phyloP scores from a whole-genome alignment of 2,113 vertebrate genomes.

The Percina caprodes region DNA sequence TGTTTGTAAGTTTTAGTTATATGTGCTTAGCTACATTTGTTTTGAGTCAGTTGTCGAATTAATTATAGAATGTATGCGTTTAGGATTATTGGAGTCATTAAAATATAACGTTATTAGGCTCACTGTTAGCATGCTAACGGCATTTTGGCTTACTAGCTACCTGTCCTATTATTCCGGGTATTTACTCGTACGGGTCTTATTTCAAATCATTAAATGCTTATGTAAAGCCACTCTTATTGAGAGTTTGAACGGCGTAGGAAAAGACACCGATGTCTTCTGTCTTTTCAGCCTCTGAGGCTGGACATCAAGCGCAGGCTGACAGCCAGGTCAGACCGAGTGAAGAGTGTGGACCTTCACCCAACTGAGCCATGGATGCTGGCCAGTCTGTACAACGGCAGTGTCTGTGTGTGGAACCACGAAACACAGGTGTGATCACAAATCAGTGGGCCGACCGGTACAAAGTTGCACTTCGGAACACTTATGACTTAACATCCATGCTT shows the following conservation, averaged over 20 bases:
- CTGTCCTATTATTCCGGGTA: neutral
- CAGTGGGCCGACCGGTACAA: no score
- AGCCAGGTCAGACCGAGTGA: slow-evolving; percentile 96
- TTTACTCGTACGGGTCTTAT: neutral
- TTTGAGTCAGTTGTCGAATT: neutral
- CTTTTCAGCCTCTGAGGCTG: slow-evolving; percentile 93
- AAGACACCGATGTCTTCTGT: neutral
- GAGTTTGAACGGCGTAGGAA: neutral
- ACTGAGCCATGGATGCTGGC: slow-evolving; percentile 99
- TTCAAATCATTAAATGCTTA: neutral
- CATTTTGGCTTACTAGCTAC: neutral
- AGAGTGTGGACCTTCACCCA: slow-evolving; percentile 97
- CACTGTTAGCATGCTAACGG: slow-evolving; percentile 35
- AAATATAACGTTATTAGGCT: neutral
- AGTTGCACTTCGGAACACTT: neutral
- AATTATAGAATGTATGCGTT: accelerated
- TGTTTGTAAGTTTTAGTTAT: neutral
- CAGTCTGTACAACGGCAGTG: slow-evolving; percentile 97
- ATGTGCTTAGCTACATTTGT: neutral
- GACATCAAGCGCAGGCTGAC: slow-evolving; percentile 98
- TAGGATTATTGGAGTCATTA: neutral
- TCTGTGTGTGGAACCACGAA: slow-evolving; percentile 99
- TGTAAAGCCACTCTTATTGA: neutral
- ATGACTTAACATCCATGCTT: neutral
- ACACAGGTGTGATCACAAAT: slow-evolving; percentile 87